A percentile compares a stretch with the other conserved stretches of the same genome.
phyloP scores from a whole-genome alignment of 2,113 vertebrate species.

The Carollia perspicillata region DNA sequence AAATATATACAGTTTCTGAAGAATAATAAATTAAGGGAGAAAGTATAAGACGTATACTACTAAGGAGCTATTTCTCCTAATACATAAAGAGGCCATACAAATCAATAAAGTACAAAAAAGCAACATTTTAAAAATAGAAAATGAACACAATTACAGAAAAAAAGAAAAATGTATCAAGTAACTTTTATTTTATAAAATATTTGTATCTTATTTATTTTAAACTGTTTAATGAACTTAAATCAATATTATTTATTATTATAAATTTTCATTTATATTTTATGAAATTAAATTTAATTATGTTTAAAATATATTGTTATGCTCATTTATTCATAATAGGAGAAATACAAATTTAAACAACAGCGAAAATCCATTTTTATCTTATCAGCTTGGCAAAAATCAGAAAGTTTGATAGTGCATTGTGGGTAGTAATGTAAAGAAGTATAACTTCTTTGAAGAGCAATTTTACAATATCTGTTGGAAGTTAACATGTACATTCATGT shows the following conservation, averaged over 20 bases:
- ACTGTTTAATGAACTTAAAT: not conserved
- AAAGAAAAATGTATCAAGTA: not conserved
- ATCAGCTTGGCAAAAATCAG: not conserved
- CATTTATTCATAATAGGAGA: not conserved
- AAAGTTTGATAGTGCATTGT: not conserved
- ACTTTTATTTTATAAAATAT: not conserved
- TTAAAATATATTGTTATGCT: conserved; percentile 21
- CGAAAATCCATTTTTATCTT: not conserved
- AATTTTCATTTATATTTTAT: not conserved
- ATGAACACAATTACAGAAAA: not conserved
- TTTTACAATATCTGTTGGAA: not conserved
- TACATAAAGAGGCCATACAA: not conserved
- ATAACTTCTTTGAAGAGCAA: not conserved
- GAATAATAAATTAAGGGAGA: not conserved
- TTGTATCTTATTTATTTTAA: not conserved
- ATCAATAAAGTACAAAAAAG: not conserved
- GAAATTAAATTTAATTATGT: not conserved
- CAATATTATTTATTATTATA: not conserved
- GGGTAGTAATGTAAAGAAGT: not conserved
- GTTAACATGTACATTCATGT: not conserved
- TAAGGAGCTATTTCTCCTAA: not conserved
- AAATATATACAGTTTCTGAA: not conserved
- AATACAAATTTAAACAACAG: conserved; percentile 16
- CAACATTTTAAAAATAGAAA: conserved; percentile 21
- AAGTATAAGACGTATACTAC: not conserved